Conservation (phyloP, 2,797 vertebrate species). For the Arctocebus calabarensis region DNA sequence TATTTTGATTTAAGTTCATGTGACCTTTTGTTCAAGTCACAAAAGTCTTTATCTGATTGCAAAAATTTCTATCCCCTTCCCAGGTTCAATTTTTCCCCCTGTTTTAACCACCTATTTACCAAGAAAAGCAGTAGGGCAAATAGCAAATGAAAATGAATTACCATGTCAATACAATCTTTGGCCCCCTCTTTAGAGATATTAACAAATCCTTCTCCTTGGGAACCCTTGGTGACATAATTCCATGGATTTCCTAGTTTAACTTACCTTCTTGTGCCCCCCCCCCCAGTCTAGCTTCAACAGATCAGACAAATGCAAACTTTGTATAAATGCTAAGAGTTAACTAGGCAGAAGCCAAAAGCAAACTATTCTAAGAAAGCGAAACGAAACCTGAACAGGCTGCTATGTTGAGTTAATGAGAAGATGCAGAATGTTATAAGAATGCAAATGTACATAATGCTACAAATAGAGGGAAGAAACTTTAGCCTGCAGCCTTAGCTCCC, state of each 20-base stretch:
- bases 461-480: neutral
- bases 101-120: neutral
- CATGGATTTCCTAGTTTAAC: neutral
- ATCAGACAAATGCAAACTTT: slow-evolving; percentile 25
- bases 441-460: neutral
- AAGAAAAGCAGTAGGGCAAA: neutral
- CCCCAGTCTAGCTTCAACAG: neutral
- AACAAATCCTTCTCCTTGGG: neutral
- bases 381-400: neutral
- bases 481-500: neutral
- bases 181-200: neutral
- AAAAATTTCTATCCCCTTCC: neutral
- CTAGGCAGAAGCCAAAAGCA: slow-evolving; percentile 11
- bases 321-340: slow-evolving; percentile 20
- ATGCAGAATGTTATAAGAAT: neutral
- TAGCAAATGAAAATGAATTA: neutral
- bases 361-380: neutral
- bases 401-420: neutral
- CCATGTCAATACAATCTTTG: neutral
- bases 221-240: neutral
- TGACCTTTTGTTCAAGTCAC: too few species aligned
- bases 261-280: neutral
- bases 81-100: neutral
- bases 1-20: neutral
- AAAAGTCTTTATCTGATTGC: neutral